These are phyloP conservation scores for Phoenicopterus ruber DNA, from an alignment of 2,113 vertebrate species.

Conservation along the genomic window DNA sequence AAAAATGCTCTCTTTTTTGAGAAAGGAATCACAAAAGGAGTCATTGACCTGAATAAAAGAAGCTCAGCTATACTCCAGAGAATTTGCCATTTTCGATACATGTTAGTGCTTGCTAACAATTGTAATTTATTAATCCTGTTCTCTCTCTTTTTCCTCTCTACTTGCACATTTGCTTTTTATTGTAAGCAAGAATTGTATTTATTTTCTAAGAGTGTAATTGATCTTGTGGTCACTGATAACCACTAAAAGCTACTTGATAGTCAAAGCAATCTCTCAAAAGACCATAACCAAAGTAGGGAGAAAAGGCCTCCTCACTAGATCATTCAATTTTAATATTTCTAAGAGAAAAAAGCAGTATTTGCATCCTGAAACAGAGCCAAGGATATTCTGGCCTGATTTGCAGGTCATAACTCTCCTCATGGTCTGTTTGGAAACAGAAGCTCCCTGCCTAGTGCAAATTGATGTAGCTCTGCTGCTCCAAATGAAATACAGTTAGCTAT, in stretches of 20 bases:
- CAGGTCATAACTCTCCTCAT: slow-evolving; percentile 25
- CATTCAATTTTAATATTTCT: slow-evolving; percentile 55
- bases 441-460: slow-evolving; percentile 27
- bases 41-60: slow-evolving; percentile 68
- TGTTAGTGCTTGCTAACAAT: slow-evolving; percentile 56
- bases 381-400: slow-evolving; percentile 46
- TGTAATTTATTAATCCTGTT: slow-evolving; percentile 63
- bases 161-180: slow-evolving; percentile 41
- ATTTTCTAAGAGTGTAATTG: slow-evolving; percentile 35
- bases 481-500: background rate
- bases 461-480: slow-evolving; percentile 19
- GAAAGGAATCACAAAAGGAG: slow-evolving; percentile 61
- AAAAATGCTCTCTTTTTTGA: slow-evolving; percentile 56
- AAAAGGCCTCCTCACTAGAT: background rate
- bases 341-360: slow-evolving; percentile 35
- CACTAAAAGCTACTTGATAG: slow-evolving; percentile 37
- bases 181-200: slow-evolving; percentile 49
- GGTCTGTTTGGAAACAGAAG: slow-evolving; percentile 59
- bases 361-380: slow-evolving; percentile 40
- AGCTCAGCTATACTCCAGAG: slow-evolving; percentile 61
- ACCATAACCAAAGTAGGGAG: slow-evolving; percentile 19
- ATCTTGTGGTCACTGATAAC: slow-evolving; percentile 33
- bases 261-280: slow-evolving; percentile 19
- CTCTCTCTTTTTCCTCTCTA: slow-evolving; percentile 4
- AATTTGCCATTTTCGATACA: slow-evolving; percentile 49